A percentile compares a stretch with the other conserved stretches of the same genome.
These are phyloP conservation scores for Neotragus pygmaeus DNA, from an alignment of 2,113 vertebrate species.

Conservation along the genomic window DNA sequence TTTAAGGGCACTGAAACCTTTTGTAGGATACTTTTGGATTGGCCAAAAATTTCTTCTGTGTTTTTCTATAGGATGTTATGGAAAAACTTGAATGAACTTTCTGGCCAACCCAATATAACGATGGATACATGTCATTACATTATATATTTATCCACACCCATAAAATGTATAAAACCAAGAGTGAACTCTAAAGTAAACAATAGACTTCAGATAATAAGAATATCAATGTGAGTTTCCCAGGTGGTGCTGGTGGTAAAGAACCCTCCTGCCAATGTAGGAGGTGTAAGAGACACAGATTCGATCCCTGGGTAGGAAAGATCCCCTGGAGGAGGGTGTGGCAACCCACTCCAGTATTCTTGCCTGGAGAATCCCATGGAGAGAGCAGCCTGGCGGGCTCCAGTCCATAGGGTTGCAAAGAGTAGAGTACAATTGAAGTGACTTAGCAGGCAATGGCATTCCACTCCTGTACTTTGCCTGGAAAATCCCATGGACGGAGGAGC, in stretches of 20 bases:
- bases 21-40: neutral
- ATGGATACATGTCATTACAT: neutral
- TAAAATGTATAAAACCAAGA: neutral
- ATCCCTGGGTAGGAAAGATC: neutral
- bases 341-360: neutral
- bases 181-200: neutral
- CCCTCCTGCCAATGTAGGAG: neutral
- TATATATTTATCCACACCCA: neutral
- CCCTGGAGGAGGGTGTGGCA: neutral
- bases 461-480: too few species aligned
- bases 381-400: neutral
- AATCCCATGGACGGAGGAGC: too few species aligned
- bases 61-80: neutral
- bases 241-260: neutral
- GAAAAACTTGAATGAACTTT: neutral
- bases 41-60: neutral
- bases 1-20: neutral
- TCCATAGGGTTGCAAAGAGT: neutral
- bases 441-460: neutral
- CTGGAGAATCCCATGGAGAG: neutral
- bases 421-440: neutral
- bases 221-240: neutral
- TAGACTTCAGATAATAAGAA: neutral
- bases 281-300: neutral
- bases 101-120: neutral